Conservation (phyloP, 2,797 vertebrate genomes). For the Martes flavigula region DNA sequence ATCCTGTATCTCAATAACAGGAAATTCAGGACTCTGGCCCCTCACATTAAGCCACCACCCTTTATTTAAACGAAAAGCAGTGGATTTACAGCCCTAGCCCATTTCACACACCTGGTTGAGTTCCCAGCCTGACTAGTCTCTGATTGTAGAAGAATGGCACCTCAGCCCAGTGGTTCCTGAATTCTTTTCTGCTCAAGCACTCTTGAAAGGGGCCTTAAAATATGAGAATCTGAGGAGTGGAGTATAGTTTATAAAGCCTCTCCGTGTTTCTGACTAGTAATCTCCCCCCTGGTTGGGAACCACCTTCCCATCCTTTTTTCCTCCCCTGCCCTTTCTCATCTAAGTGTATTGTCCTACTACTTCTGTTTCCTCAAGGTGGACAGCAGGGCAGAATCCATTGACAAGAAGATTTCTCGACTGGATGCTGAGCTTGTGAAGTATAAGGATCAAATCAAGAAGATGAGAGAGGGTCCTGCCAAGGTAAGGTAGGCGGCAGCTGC, state of each 20-base stretch:
- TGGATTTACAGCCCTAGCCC: neutral
- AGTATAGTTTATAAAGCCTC: neutral
- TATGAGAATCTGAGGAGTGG: neutral
- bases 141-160: neutral
- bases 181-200: neutral
- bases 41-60: neutral
- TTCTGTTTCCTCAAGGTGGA: constrained; percentile 90
- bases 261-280: neutral
- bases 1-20: constrained; percentile 3
- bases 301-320: neutral
- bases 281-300: neutral
- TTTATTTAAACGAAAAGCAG: neutral
- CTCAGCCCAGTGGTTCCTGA: neutral
- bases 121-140: neutral
- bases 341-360: constrained; percentile 26
- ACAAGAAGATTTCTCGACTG: constrained; percentile 96
- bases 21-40: neutral
- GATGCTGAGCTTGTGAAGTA: constrained; percentile 96
- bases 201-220: neutral
- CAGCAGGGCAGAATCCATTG: constrained; percentile 93
- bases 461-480: constrained; percentile 98
- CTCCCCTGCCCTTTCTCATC: neutral
- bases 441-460: constrained; percentile 99
- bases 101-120: neutral
- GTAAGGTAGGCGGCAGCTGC: constrained; percentile 82